Percentiles rank a stretch among this genome's conserved stretches.
Evolutionary conservation across 2,888 invertebrate genomes (phyloP).

Genomic region (Tipula vernalis): DNA sequence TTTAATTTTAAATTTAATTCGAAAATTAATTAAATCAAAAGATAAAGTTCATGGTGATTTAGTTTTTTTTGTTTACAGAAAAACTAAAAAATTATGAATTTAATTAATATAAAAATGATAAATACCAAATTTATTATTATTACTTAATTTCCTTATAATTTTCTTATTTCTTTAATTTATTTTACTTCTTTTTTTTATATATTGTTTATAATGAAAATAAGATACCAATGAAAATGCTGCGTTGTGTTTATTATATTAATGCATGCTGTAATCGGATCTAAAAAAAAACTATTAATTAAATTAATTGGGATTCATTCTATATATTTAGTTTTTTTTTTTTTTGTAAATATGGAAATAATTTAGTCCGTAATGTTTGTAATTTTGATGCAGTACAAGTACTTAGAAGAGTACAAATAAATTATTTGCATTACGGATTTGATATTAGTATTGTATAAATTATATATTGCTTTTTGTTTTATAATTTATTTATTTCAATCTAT

Average conservation of each 20-base stretch:
- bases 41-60: not conserved
- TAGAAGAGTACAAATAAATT: not conserved
- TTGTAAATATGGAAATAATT: not conserved
- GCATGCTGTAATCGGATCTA: conserved; percentile 12
- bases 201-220: not conserved
- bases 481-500: not conserved
- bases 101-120: not conserved
- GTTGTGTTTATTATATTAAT: conserved; percentile 9
- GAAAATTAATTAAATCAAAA: not conserved
- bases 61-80: not conserved
- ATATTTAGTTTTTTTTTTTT: not conserved
- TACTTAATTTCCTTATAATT: not conserved
- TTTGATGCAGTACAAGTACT: not conserved
- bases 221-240: conserved; percentile 8
- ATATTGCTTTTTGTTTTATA: not conserved
- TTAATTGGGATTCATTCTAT: not conserved
- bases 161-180: not conserved
- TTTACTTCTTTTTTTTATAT: not conserved
- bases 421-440: not conserved
- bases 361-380: not conserved
- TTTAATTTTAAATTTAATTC: not conserved
- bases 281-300: not conserved
- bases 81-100: not conserved
- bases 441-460: not conserved
- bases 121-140: not conserved